Evolutionary conservation across 64 coral and sea anemone genomes (phyloP).

Genomic region (Cladopsammia gracilis): DNA sequence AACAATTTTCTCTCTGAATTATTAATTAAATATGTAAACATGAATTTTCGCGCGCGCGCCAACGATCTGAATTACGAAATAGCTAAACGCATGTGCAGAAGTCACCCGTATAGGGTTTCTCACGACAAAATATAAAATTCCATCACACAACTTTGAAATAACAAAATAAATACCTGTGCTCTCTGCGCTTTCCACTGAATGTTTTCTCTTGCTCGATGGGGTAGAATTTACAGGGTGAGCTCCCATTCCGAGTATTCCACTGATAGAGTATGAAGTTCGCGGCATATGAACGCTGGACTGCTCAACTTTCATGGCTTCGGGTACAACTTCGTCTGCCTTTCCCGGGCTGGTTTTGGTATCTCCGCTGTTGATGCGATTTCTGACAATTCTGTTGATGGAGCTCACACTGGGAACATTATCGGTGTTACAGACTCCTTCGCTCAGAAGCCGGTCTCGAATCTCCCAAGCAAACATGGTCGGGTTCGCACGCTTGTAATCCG

Average conservation of each 20-base stretch:
- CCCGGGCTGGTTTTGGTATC: constrained; percentile 83
- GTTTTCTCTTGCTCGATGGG: constrained; percentile 86
- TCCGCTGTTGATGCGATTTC: constrained; percentile 93
- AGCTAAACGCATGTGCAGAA: neutral
- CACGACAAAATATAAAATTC: neutral
- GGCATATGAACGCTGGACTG: constrained; percentile 70
- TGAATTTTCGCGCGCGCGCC: constrained; percentile 62
- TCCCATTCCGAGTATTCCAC: constrained; percentile 93
- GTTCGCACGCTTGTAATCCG: constrained; percentile 95
- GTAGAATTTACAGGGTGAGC: constrained; percentile 60
- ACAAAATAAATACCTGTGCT: constrained; percentile 87
- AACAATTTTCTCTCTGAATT: neutral
- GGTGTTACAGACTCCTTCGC: constrained; percentile 81
- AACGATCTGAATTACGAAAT: neutral
- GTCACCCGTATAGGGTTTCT: neutral
- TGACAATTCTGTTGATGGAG: constrained; percentile 99
- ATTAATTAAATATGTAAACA: neutral
- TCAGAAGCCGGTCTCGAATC: constrained; percentile 95
- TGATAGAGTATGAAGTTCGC: constrained; percentile 96
- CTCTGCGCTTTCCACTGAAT: constrained; percentile 94
- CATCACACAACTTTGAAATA: constrained; percentile 26
- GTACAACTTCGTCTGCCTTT: constrained; percentile 50
- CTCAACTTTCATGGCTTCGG: constrained; percentile 64
- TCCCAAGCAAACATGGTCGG: constrained; percentile 99
- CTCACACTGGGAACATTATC: constrained; percentile 99